Conservation (phyloP, 2,888 invertebrate species). For the Cephalotes varians region DNA sequence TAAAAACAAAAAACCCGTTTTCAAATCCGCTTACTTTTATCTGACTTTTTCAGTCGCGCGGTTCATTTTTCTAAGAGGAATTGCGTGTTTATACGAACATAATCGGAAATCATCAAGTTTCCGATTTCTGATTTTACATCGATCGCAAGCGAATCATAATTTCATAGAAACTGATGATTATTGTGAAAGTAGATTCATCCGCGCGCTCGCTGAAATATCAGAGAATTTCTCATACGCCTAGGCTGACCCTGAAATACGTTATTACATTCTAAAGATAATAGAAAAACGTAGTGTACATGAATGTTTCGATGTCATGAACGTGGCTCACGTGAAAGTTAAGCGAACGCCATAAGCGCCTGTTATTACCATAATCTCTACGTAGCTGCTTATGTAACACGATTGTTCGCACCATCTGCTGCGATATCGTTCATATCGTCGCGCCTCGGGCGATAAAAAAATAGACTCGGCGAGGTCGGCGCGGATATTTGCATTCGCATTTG, state of each 20-base stretch:
- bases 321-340: slow-evolving; percentile 21
- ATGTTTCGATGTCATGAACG: slow-evolving; percentile 23
- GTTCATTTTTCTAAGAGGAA: slow-evolving; percentile 14
- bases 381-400: slow-evolving; percentile 47
- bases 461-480: slow-evolving; percentile 1
- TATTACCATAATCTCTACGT: slow-evolving; percentile 35
- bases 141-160: not conserved
- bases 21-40: slow-evolving; percentile 44
- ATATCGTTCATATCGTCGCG: slow-evolving; percentile 47
- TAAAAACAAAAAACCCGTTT: slow-evolving; percentile 39
- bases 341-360: slow-evolving; percentile 18
- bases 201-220: slow-evolving; percentile 2
- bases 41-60: slow-evolving; percentile 44
- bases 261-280: not conserved
- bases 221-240: not conserved
- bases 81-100: not conserved
- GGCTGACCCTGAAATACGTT: slow-evolving; percentile 3
- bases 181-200: slow-evolving; percentile 9
- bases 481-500: slow-evolving; percentile 53
- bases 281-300: not conserved
- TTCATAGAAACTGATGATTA: not conserved
- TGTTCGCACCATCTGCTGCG: slow-evolving; percentile 48
- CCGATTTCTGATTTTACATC: not conserved
- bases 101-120: not conserved
- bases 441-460: slow-evolving; percentile 35